Evolutionary conservation across 1,140 invertebrate genomes (phyloP), one percentile per base, ranked within the genome.

Genomic region (Anastrepha ludens): DNA sequence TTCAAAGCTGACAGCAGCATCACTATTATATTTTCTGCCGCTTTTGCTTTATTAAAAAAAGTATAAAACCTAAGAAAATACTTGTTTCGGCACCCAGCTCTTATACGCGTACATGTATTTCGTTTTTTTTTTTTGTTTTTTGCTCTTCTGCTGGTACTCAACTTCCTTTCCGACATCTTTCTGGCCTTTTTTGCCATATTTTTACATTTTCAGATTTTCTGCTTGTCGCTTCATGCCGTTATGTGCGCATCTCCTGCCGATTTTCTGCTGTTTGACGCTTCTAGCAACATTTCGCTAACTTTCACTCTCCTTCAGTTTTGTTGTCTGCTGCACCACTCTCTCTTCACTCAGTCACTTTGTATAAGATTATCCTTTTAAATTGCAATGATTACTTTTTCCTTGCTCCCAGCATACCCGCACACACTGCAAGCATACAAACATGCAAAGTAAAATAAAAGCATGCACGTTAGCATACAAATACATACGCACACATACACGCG

Each of bases 301-400:
- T 81, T 81, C 74, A 58, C 44, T 81, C 47, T 41, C 55, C 11
- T 81, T 50, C 70, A 11, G 39, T 74, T 44, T 74, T 50, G 13
- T 74, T 74, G 39, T 47, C 44, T 9, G 15, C 7, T 2, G 74
- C 44, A 9, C 4, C 8, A 15, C 20, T 39, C 29, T 13, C 50
- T 7, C 11, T 55, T 13, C 29, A 86, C 0, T n/a, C 67, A 58
- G 9, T 86, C 41, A 47, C 29, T n/a, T 59, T 67, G 41, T 87
- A 67, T 65, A 67, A 87, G 86, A 87, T 87, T 65, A 87, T 87
- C 86, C 86, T 55, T 87, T 87, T 87, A 87, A 87, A 87, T 87
- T 87, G 47, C 86, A 87, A 87, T 87, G 62, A 87, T 87, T 87
- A 65, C 62, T 87, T 87, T 87, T 65, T 41, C 20, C 44, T 15